Conservation (phyloP, 2,888 invertebrate genomes). For the Patella pellucida region DNA sequence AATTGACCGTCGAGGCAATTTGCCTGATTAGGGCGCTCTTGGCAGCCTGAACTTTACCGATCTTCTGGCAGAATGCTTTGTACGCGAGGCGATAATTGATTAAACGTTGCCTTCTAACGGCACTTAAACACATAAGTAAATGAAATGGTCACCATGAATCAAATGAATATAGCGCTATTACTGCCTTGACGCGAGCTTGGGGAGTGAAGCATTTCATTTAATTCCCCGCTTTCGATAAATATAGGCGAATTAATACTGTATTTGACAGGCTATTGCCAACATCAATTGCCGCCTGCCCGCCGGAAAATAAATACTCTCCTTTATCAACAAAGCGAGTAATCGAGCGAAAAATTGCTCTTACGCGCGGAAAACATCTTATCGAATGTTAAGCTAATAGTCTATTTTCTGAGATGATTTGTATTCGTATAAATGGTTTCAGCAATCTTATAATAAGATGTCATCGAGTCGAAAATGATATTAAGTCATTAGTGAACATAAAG, state of each 20-base stretch:
- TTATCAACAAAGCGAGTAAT: constrained; percentile 31
- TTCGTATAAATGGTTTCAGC: constrained; percentile 26
- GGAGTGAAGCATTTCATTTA: constrained; percentile 22
- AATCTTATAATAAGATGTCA: constrained; percentile 34
- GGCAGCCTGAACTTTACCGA: constrained; percentile 31
- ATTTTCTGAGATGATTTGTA: constrained; percentile 36
- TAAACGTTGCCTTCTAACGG: constrained; percentile 33
- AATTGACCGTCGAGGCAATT: constrained; percentile 28
- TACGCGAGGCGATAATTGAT: constrained; percentile 40
- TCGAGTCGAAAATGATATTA: constrained; percentile 32
- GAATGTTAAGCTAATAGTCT: constrained; percentile 35
- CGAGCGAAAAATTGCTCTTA: constrained; percentile 35
- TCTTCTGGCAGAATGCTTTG: constrained; percentile 36
- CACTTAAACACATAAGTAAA: constrained; percentile 44
- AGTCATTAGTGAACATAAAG: constrained; percentile 34
- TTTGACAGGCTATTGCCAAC: constrained; percentile 26
- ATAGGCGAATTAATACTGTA: constrained; percentile 29
- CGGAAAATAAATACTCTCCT: constrained; percentile 26
- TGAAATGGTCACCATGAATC: constrained; percentile 27
- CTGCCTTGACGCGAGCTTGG: constrained; percentile 17
- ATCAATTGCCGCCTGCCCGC: constrained; percentile 16
- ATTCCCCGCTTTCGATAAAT: constrained; percentile 28
- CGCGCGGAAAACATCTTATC: constrained; percentile 31
- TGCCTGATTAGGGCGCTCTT: constrained; percentile 38
- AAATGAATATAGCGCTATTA: constrained; percentile 24